phyloP scores from a whole-genome alignment of 2,888 invertebrate genomes.

The Protonemura montana region DNA sequence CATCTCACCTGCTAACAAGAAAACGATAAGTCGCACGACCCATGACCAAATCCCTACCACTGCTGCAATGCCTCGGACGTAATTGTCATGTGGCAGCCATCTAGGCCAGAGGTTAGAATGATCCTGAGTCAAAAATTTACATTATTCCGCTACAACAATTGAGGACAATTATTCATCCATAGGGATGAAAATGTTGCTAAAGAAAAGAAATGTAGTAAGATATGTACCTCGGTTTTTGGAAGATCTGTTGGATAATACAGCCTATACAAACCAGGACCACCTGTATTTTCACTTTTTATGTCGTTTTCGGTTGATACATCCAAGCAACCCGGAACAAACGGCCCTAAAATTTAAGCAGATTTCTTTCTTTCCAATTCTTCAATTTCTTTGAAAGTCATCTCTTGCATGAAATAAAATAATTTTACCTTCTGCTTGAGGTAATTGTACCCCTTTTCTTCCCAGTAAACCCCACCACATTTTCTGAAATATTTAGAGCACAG shows the following conservation, averaged over 20 bases:
- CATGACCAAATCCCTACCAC: slow-evolving; percentile 58
- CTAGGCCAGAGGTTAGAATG: slow-evolving; percentile 62
- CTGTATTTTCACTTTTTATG: not conserved
- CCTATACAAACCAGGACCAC: slow-evolving; percentile 60
- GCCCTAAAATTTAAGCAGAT: slow-evolving; percentile 56
- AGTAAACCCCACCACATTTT: not conserved
- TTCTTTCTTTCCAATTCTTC: too few relatives aligned
- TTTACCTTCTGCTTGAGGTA: slow-evolving; percentile 9
- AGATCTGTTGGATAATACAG: slow-evolving; percentile 66
- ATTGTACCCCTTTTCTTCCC: not conserved
- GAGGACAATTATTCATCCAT: too few relatives aligned
- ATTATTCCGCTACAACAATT: too few relatives aligned
- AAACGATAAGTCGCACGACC: slow-evolving; percentile 56
- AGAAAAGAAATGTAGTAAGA: slow-evolving; percentile 22
- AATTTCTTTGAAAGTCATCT: not conserved
- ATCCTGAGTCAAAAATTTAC: slow-evolving; percentile 55
- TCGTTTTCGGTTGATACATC: slow-evolving; percentile 66
- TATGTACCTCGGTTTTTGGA: slow-evolving; percentile 59
- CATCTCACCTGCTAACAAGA: slow-evolving; percentile 56
- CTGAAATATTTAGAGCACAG: not conserved
- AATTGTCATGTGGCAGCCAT: slow-evolving; percentile 66
- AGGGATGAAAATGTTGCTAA: not conserved
- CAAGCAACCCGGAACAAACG: slow-evolving; percentile 64
- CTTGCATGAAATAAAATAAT: not conserved
- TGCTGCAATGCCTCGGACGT: slow-evolving; percentile 62